These are phyloP conservation scores for Rhabditoides inermis DNA, from an alignment of 2,888 invertebrate species.

Conservation along the genomic window DNA sequence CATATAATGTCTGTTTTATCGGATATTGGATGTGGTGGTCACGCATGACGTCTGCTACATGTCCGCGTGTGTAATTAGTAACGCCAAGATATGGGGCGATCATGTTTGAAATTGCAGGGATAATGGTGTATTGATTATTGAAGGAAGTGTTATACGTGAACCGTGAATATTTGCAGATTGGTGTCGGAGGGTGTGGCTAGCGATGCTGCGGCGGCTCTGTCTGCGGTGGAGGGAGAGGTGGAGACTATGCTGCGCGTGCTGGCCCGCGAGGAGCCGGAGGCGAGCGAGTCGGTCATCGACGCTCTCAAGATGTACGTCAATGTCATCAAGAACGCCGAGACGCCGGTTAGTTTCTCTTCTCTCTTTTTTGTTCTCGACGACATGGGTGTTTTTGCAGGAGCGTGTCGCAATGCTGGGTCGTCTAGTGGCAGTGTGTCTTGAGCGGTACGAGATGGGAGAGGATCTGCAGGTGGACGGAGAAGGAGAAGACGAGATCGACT, in stretches of 20 bases:
- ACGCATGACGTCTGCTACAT: too few species aligned
- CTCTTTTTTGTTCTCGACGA: not conserved
- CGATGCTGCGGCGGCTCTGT: slow-evolving; percentile 3
- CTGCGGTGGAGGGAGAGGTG: slow-evolving; percentile 14
- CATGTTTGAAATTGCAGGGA: too few species aligned
- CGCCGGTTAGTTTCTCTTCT: not conserved
- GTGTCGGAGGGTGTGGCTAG: too few species aligned
- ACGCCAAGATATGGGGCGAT: too few species aligned
- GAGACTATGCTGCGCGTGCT: slow-evolving; percentile 18
- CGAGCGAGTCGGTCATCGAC: slow-evolving; percentile 20
- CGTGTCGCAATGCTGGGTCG: slow-evolving; percentile 8
- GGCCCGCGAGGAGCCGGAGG: slow-evolving; percentile 20
- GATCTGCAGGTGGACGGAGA: slow-evolving; percentile 31
- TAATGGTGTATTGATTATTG: too few species aligned
- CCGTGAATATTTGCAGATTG: too few species aligned
- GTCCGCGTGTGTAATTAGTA: too few species aligned
- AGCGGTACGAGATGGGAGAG: slow-evolving; percentile 20
- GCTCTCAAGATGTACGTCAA: slow-evolving; percentile 14
- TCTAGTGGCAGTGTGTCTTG: slow-evolving; percentile 15
- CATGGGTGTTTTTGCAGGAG: not conserved
- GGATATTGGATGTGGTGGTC: too few species aligned
- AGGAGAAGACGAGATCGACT: slow-evolving; percentile 35
- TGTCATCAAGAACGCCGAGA: not conserved
- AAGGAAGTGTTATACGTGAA: too few species aligned
- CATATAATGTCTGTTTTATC: too few species aligned